phyloP scores from a whole-genome alignment of 2,888 invertebrate species.

The Fragum sueziense region DNA sequence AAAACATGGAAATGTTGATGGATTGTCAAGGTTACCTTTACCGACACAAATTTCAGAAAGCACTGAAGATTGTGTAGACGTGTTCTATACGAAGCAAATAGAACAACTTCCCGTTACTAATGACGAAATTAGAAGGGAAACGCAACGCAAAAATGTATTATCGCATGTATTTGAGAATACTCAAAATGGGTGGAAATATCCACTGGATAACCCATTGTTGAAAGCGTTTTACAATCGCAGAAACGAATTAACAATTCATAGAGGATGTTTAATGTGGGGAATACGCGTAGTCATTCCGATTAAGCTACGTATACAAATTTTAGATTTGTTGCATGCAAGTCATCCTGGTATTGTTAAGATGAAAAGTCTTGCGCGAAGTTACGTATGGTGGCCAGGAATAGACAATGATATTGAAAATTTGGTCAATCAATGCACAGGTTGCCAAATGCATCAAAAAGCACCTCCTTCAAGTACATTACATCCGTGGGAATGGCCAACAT shows the following conservation, averaged over 20 bases:
- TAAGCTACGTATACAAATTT: background rate
- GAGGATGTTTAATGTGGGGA: slow-evolving; percentile 30
- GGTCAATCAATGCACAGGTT: slow-evolving; percentile 16
- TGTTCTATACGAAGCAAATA: too few relatives aligned
- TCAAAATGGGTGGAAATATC: slow-evolving; percentile 31
- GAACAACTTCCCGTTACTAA: too few relatives aligned
- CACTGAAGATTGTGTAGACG: too few relatives aligned
- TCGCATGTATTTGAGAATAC: slow-evolving; percentile 12
- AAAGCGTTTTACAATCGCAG: slow-evolving; percentile 15
- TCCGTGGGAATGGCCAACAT: too few relatives aligned
- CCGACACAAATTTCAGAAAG: too few relatives aligned
- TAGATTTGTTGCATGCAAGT: slow-evolving; percentile 13
- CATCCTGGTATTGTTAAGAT: slow-evolving; percentile 31
- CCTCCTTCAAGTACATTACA: too few relatives aligned
- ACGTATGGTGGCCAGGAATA: slow-evolving; percentile 22
- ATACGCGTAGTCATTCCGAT: slow-evolving; percentile 29
- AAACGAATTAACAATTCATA: slow-evolving; percentile 19
- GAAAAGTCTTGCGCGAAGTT: slow-evolving; percentile 26
- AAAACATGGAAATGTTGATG: too few relatives aligned
- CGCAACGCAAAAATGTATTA: too few relatives aligned
- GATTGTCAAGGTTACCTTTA: too few relatives aligned
- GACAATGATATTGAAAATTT: slow-evolving; percentile 22
- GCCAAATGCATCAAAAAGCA: too few relatives aligned
- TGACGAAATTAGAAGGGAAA: too few relatives aligned
- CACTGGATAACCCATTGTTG: slow-evolving; percentile 10